Percentiles rank a stretch among this genome's conserved stretches.
Conservation (phyloP, 1,140 invertebrate species). For the Andrena cerasifolii region DNA sequence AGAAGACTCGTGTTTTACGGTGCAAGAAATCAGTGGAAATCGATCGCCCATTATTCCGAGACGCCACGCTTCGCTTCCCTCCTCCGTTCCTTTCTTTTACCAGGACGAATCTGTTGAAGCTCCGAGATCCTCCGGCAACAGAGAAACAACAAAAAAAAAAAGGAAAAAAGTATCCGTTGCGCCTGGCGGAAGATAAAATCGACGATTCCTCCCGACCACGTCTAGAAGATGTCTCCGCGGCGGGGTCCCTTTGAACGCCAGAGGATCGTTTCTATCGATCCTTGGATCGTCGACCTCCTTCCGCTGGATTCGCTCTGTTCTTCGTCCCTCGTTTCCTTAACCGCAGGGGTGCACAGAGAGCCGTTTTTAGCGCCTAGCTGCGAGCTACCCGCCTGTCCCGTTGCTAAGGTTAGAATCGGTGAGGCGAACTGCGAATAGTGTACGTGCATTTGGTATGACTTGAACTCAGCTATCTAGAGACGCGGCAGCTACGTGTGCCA, state of each 20-base stretch:
- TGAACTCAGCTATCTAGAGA: too few species aligned
- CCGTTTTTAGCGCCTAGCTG: too few species aligned
- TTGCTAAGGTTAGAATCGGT: too few species aligned
- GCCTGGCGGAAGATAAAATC: slow-evolving; percentile 51
- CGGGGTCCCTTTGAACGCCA: slow-evolving; percentile 44
- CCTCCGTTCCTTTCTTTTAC: slow-evolving; percentile 48
- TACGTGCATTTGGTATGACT: too few species aligned
- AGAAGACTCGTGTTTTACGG: slow-evolving; percentile 59
- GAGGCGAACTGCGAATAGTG: too few species aligned
- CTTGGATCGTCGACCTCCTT: slow-evolving; percentile 20
- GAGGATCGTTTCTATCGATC: not conserved
- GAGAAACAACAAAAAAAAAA: not conserved
- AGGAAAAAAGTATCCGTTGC: slow-evolving; percentile 46
- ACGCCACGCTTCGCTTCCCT: slow-evolving; percentile 40
- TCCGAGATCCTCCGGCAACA: slow-evolving; percentile 7
- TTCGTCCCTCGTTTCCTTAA: not conserved
- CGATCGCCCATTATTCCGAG: slow-evolving; percentile 29
- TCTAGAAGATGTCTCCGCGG: not conserved
- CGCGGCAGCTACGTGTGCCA: too few species aligned
- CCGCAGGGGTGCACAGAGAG: too few species aligned
- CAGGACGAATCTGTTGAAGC: not conserved
- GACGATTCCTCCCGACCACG: slow-evolving; percentile 4
- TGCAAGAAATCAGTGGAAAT: slow-evolving; percentile 57
- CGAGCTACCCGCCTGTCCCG: too few species aligned
- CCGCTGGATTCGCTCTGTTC: not conserved